Evolutionary conservation across 1,140 invertebrate genomes (phyloP).

Genomic region (Drosophila bocqueti): DNA sequence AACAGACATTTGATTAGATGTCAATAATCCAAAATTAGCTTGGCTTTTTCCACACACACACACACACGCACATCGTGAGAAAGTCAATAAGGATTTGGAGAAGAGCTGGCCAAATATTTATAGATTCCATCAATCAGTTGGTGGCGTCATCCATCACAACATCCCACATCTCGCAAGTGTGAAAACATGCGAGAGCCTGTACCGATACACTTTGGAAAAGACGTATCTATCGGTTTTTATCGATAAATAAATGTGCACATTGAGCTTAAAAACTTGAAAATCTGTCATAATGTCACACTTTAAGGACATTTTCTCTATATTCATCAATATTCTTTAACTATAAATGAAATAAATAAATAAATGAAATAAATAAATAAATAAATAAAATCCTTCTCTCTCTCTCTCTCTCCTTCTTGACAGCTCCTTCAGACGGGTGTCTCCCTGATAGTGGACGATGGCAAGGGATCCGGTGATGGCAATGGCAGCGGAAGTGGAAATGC

Average conservation of each 20-base stretch:
- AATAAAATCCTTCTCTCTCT: too few species aligned
- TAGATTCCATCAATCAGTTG: conserved; percentile 57
- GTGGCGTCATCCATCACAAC: conserved; percentile 17
- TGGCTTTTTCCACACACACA: neutral
- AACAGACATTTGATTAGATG: conserved; percentile 40
- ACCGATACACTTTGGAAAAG: conserved; percentile 4
- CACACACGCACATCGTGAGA: neutral
- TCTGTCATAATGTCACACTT: too few species aligned
- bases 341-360: too few species aligned
- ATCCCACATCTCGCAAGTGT: neutral
- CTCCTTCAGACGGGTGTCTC: conserved; percentile 77
- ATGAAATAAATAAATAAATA: too few species aligned
- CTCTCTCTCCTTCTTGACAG: conserved; percentile 36
- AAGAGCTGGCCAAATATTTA: conserved; percentile 31
- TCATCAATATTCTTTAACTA: too few species aligned
- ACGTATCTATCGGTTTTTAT: too few species aligned
- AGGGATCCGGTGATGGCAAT: conserved; percentile 33
- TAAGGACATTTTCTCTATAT: too few species aligned
- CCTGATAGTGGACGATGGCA: conserved; percentile 76
- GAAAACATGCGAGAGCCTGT: neutral
- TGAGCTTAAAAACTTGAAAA: too few species aligned
- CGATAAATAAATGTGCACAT: too few species aligned
- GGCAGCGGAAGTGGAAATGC: conserved; percentile 5
- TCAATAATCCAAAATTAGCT: conserved; percentile 21
- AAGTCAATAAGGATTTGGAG: conserved; percentile 9